phyloP scores from a whole-genome alignment of 1,140 invertebrate species.

The Zaprionus ornatus region DNA sequence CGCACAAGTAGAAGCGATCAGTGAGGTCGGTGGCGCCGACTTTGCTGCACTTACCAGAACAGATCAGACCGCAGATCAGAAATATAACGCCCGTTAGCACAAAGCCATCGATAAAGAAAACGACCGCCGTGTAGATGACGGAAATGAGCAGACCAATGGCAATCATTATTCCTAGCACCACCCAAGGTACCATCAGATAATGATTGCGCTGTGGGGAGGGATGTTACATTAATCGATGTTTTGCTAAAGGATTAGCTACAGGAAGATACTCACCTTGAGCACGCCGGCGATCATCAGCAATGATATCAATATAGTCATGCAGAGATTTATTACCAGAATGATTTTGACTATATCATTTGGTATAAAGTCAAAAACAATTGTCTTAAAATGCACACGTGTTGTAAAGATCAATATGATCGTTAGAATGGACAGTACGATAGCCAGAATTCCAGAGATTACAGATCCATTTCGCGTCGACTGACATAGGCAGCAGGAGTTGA shows the following conservation, averaged over 20 bases:
- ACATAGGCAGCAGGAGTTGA: constrained; percentile 87
- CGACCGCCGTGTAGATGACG: constrained; percentile 90
- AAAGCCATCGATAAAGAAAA: constrained; percentile 87
- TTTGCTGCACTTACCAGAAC: constrained; percentile 85
- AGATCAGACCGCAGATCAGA: constrained; percentile 87
- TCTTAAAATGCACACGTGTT: constrained; percentile 87
- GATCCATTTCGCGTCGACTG: constrained; percentile 89
- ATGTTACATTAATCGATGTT: constrained; percentile 1
- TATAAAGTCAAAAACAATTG: constrained; percentile 83
- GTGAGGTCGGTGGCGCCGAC: background rate
- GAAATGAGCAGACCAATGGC: constrained; percentile 89
- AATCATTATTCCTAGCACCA: constrained; percentile 90
- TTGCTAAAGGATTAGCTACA: background rate
- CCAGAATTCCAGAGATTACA: constrained; percentile 87
- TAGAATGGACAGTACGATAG: constrained; percentile 86
- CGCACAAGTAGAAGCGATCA: constrained; percentile 40
- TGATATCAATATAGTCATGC: constrained; percentile 92
- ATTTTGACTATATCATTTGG: constrained; percentile 87
- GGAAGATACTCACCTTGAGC: constrained; percentile 86
- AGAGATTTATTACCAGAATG: constrained; percentile 91
- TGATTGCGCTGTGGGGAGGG: constrained; percentile 88
- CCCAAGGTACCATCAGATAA: constrained; percentile 92
- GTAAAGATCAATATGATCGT: constrained; percentile 85
- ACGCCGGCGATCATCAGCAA: constrained; percentile 89
- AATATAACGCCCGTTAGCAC: constrained; percentile 86